Percentiles rank a stretch among this genome's conserved stretches.
phyloP scores from a whole-genome alignment of 2,113 vertebrate genomes.

The Bagarius yarrelli region DNA sequence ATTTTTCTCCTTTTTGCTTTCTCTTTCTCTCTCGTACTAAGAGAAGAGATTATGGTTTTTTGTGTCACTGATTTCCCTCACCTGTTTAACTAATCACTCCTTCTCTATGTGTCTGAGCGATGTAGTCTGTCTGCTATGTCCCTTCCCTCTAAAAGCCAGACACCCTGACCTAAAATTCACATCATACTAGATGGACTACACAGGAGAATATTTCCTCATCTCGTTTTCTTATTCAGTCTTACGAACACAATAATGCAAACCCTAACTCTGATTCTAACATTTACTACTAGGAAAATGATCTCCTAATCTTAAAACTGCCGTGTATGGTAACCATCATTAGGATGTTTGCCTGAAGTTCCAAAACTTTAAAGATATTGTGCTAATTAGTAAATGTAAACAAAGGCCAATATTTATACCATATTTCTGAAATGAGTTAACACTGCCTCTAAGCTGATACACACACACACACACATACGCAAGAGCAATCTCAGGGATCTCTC shows the following conservation, averaged over 20 bases:
- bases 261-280: not conserved
- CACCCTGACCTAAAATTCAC: not conserved
- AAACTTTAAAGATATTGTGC: not conserved
- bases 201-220: not conserved
- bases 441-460: not conserved
- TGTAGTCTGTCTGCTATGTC: conserved; percentile 30
- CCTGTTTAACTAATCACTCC: conserved; percentile 25
- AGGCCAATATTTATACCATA: not conserved
- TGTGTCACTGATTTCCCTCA: conserved; percentile 30
- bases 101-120: conserved; percentile 15
- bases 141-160: conserved; percentile 28
- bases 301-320: not conserved
- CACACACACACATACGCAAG: not conserved
- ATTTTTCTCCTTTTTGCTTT: too few relatives aligned
- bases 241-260: not conserved
- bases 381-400: not conserved
- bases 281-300: not conserved
- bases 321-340: not conserved
- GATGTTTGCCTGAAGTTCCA: not conserved
- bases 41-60: not conserved
- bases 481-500: conserved; percentile 22
- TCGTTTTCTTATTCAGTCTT: not conserved
- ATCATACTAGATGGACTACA: not conserved
- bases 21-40: not conserved
- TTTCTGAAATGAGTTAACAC: conserved; percentile 4